Base-by-base conservation (phyloP, 2,113 vertebrate genomes). In the Fulica atra region DNA sequence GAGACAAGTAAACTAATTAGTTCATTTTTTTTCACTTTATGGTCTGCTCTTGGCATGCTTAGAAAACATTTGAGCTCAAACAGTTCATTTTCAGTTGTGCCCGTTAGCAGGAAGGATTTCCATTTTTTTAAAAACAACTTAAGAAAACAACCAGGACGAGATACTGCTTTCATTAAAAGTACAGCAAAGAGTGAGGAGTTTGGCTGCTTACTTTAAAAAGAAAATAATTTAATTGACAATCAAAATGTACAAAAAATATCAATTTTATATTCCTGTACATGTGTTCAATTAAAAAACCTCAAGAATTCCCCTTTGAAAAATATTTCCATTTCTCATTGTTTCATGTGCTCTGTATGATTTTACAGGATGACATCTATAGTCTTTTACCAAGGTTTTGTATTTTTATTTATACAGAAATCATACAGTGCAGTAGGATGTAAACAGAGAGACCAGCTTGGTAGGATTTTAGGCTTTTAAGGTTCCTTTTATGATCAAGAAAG, bases 1-100 rank as follows among this genome's bases (percentile, higher is more conserved):
- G 64, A 89, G 86, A 89, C 42, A 94, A 90, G 57, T 84, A 95
- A 96, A 93, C 73, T 76, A 85, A 91, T 94, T 79, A 96, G 70
- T 72, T 44, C 35, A 2, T 54, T 81, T 82, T 63, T 71, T 81
- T 68, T 26, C 17, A 35, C 65, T 94, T 95, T 94, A 94, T 89
- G 74, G 54, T 82, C 40, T 87, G n/a, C 87, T 95, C 70, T 91
- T 96, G 91, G 86, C 83, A 91, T 13, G 9, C 36, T 72, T 57
- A 72, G 70, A 76, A 86, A 94, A 92, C 50, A 87, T 61, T 89
- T 82, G 63, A 96, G 66, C 65, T 86, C 46, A 61, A 86, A 80
- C 65, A 84, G 70, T 94, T 89, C 48, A 31, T 81, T 92, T 96
- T 94, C 89, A 72, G 81, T 95, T 89, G 81, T 63, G 73, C 59